Conservation (phyloP, 2,113 vertebrate species). For the Artemisiospiza belli region DNA sequence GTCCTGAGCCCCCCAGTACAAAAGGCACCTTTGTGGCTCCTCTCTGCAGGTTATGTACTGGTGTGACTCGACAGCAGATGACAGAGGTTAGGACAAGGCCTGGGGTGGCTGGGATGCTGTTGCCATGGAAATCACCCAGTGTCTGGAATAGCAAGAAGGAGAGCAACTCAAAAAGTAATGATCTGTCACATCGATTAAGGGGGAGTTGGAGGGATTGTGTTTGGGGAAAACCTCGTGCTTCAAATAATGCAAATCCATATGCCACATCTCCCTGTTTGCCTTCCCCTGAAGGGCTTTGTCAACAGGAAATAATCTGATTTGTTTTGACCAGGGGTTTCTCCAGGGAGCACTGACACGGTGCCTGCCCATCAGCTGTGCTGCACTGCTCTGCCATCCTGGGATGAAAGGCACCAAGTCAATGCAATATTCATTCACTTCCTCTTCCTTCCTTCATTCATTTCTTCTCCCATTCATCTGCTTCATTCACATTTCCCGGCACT, state of each 20-base stretch:
- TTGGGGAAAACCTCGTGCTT: slow-evolving; percentile 1
- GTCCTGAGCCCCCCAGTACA: neutral
- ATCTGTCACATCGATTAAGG: slow-evolving; percentile 54
- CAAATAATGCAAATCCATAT: slow-evolving; percentile 2
- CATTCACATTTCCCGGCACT: slow-evolving; percentile 60
- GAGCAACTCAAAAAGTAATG: slow-evolving; percentile 37
- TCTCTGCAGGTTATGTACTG: neutral
- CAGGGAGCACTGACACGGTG: neutral
- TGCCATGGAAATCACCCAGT: slow-evolving; percentile 49
- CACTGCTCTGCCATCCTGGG: neutral
- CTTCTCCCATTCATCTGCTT: slow-evolving; percentile 60
- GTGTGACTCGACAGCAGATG: slow-evolving; percentile 1
- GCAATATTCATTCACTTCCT: slow-evolving; percentile 69
- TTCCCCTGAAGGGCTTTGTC: slow-evolving; percentile 16
- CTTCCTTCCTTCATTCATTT: slow-evolving; percentile 66
- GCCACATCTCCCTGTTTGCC: neutral
- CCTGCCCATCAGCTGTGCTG: slow-evolving; percentile 10
- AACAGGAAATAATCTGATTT: slow-evolving; percentile 23
- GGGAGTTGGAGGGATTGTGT: slow-evolving; percentile 8
- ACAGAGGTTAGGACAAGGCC: slow-evolving; percentile 49
- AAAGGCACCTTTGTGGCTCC: neutral
- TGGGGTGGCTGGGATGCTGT: slow-evolving; percentile 30
- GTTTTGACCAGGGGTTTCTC: neutral
- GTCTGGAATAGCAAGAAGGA: slow-evolving; percentile 42
- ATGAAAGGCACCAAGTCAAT: slow-evolving; percentile 48